A percentile compares a stretch with the other conserved stretches of the same genome.
Evolutionary conservation across 64 coral and sea anemone genomes (phyloP).

Genomic region (Montipora efflorescens): DNA sequence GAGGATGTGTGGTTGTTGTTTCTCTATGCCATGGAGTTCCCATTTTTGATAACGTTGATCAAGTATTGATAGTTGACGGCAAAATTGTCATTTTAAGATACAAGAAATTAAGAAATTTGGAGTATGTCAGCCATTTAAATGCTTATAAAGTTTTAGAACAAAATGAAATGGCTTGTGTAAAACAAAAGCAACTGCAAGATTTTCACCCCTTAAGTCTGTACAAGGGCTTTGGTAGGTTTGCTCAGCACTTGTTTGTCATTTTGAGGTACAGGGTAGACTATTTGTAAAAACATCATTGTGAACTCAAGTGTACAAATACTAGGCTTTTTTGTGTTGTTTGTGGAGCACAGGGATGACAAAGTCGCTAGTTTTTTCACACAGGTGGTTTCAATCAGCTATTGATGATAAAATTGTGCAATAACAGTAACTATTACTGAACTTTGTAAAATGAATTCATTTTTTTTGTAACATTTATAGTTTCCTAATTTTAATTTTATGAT

Average conservation of each 20-base stretch:
- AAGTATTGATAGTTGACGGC: constrained; percentile 66
- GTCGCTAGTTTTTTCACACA: too few species aligned
- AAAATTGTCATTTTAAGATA: constrained; percentile 47
- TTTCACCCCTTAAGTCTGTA: constrained; percentile 27
- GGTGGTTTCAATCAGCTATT: too few species aligned
- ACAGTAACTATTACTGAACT: too few species aligned
- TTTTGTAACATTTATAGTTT: too few species aligned
- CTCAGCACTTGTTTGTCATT: constrained; percentile 5
- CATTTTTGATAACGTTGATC: constrained; percentile 55
- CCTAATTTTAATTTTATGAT: too few species aligned
- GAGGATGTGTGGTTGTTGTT: constrained; percentile 26
- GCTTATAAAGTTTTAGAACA: constrained; percentile 49
- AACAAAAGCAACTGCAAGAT: constrained; percentile 32
- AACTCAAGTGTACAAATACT: too few species aligned
- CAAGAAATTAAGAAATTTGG: background rate
- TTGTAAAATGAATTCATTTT: too few species aligned
- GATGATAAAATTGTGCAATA: too few species aligned
- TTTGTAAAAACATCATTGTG: background rate
- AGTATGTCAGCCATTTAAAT: constrained; percentile 66
- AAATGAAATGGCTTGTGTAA: constrained; percentile 13
- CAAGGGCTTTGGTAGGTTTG: constrained; percentile 46
- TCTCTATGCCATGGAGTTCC: constrained; percentile 56
- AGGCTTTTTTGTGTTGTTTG: too few species aligned
- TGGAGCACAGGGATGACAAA: too few species aligned
- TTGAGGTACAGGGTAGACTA: constrained; percentile 54